These are phyloP conservation scores for Hyalella azteca DNA, from an alignment of 2,888 invertebrate species.

Conservation along the genomic window DNA sequence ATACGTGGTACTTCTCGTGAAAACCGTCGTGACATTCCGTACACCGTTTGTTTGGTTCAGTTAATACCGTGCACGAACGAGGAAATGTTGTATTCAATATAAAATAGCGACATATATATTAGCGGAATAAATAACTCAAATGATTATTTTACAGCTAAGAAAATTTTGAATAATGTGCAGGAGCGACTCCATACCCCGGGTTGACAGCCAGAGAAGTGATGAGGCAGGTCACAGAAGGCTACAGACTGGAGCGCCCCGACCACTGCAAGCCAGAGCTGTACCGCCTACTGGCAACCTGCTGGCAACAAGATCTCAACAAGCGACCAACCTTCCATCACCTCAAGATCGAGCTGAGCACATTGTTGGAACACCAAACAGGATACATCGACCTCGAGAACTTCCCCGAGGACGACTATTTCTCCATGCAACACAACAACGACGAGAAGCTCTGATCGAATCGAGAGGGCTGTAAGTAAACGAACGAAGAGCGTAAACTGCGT, in stretches of 20 bases:
- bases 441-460: constrained; percentile 59
- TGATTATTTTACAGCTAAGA: no score
- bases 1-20: no score
- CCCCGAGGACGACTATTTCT: constrained; percentile 63
- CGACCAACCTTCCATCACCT: constrained; percentile 75
- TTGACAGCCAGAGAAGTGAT: constrained; percentile 85
- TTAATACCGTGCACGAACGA: no score
- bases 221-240: constrained; percentile 77
- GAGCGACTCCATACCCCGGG: constrained; percentile 84
- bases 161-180: no score
- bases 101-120: no score
- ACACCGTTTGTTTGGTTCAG: no score
- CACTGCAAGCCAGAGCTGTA: constrained; percentile 78
- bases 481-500: no score
- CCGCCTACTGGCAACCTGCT: constrained; percentile 69
- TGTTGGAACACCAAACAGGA: constrained; percentile 61
- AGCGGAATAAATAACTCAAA: no score
- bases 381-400: constrained; percentile 75
- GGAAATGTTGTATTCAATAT: no score
- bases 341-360: constrained; percentile 62
- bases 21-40: no score
- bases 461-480: no score
- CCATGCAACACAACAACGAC: constrained; percentile 59
- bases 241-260: constrained; percentile 77
- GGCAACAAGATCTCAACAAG: constrained; percentile 75